Conservation (phyloP, 2,888 invertebrate species). For the Drosophila histrio region DNA sequence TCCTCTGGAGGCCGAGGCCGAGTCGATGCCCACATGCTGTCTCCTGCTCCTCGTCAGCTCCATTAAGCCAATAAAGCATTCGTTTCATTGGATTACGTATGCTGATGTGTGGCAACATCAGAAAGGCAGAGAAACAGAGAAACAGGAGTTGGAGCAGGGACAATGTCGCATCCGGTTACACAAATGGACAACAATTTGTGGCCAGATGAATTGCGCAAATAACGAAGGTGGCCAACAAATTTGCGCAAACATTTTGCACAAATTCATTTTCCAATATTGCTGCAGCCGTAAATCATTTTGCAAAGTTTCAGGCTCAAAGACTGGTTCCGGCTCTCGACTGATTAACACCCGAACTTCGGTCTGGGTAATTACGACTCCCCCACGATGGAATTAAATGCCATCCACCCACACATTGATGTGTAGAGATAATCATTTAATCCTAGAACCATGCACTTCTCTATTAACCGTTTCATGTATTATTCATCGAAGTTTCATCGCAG, state of each 20-base stretch:
- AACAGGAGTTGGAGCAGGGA: constrained; percentile 1
- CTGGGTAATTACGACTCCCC: constrained; percentile 57
- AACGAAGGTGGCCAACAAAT: constrained; percentile 46
- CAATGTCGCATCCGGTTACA: constrained; percentile 68
- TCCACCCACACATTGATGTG: constrained; percentile 2
- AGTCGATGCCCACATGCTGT: background rate
- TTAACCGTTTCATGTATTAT: constrained; percentile 71
- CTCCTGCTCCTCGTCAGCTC: constrained; percentile 63
- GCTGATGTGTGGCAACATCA: constrained; percentile 54
- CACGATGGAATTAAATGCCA: constrained; percentile 44
- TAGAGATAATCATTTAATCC: constrained; percentile 73
- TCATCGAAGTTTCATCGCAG: constrained; percentile 45
- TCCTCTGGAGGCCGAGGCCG: constrained; percentile 49
- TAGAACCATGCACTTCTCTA: constrained; percentile 40
- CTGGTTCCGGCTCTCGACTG: constrained; percentile 29
- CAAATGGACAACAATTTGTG: constrained; percentile 61
- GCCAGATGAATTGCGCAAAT: constrained; percentile 72
- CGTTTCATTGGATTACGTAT: constrained; percentile 80
- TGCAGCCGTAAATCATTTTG: constrained; percentile 51
- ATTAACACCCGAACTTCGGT: constrained; percentile 41
- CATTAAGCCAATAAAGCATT: constrained; percentile 80
- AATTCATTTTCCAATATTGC: constrained; percentile 32
- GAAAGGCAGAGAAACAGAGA: background rate
- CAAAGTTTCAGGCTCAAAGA: constrained; percentile 15
- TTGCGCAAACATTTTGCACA: constrained; percentile 50